Conservation (phyloP, 2,888 invertebrate genomes). For the Caenorhabditis becei region DNA sequence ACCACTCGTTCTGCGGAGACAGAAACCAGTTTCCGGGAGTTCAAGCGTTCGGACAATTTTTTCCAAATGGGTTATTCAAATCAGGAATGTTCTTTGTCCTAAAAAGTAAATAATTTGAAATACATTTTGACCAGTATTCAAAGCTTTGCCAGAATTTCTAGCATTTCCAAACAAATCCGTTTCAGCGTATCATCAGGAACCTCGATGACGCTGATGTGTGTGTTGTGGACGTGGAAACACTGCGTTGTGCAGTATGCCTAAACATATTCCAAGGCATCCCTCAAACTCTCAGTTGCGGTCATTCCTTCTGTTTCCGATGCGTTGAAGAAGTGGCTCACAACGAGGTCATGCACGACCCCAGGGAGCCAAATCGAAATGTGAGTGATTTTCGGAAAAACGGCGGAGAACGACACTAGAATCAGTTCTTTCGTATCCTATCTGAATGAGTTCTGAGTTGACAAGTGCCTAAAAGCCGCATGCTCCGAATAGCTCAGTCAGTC, state of each 20-base stretch:
- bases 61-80: too few relatives aligned
- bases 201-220: conserved; percentile 45
- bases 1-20: too few relatives aligned
- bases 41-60: too few relatives aligned
- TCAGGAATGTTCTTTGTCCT: too few relatives aligned
- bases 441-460: neutral
- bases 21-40: too few relatives aligned
- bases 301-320: conserved; percentile 56
- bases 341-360: conserved; percentile 22
- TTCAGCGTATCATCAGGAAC: conserved; percentile 40
- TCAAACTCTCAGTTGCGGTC: conserved; percentile 49
- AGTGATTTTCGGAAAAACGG: neutral
- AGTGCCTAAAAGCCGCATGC: conserved; percentile 8
- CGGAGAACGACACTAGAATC: neutral
- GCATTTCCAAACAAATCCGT: too few relatives aligned
- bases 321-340: conserved; percentile 43
- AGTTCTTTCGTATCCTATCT: neutral
- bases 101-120: neutral
- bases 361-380: conserved; percentile 24
- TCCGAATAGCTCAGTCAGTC: neutral
- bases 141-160: neutral
- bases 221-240: conserved; percentile 45
- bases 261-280: conserved; percentile 51
- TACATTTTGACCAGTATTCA: too few relatives aligned
- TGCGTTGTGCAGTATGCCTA: conserved; percentile 50